Percentiles rank a stretch among this genome's conserved stretches.
Evolutionary conservation across 2,113 vertebrate species (phyloP).

Genomic region (Lophochroa leadbeateri): DNA sequence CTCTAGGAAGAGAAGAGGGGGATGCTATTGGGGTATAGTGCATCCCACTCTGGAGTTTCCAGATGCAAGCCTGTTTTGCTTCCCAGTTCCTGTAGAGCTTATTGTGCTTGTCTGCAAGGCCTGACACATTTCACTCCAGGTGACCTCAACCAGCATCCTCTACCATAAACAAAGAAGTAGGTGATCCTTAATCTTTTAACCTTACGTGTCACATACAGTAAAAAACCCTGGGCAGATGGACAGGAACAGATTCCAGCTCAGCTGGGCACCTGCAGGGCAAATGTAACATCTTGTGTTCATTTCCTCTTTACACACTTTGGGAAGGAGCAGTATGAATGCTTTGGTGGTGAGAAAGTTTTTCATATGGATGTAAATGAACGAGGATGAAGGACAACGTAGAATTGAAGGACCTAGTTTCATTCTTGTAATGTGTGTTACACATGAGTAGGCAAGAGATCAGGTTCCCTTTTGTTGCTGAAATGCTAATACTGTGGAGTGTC

Average conservation of each 20-base stretch:
- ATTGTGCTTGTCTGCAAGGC: neutral
- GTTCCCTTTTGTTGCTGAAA: neutral
- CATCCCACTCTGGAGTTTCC: neutral
- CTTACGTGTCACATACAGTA: conserved; percentile 15
- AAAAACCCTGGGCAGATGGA: conserved; percentile 30
- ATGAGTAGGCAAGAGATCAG: neutral
- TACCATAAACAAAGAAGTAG: neutral
- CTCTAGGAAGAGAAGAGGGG: neutral
- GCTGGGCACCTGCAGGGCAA: conserved; percentile 57
- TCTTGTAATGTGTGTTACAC: neutral
- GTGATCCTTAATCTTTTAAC: neutral
- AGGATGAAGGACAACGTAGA: neutral
- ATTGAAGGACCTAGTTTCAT: neutral
- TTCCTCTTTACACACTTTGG: neutral
- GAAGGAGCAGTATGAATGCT: neutral
- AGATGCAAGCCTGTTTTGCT: neutral
- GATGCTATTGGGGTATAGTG: neutral
- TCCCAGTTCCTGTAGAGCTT: neutral
- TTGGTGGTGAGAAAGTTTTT: neutral
- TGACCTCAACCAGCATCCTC: neutral
- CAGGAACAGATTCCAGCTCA: conserved; percentile 29
- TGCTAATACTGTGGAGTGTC: neutral
- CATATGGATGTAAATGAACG: neutral
- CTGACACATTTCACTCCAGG: neutral
- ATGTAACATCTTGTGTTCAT: conserved; percentile 42